These are phyloP conservation scores for Trochalopteron elliotii DNA, from an alignment of 2,113 vertebrate genomes.

Conservation along the genomic window DNA sequence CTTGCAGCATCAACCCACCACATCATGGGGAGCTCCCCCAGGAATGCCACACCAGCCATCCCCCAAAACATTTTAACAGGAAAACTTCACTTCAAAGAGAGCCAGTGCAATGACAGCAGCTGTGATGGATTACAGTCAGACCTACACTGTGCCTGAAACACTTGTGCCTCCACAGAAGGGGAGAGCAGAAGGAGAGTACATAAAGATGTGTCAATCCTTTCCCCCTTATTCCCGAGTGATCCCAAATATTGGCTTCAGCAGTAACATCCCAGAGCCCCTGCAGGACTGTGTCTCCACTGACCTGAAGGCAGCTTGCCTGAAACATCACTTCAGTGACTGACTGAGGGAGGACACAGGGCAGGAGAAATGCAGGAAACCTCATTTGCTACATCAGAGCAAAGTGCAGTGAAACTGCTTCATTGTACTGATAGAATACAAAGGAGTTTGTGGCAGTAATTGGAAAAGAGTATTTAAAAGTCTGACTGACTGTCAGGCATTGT, in stretches of 20 bases:
- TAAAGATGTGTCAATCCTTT: background rate
- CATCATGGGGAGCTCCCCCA: fast-evolving
- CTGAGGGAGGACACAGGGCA: background rate
- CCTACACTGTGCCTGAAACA: background rate
- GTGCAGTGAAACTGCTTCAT: background rate
- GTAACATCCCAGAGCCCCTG: background rate
- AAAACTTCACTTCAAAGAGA: background rate
- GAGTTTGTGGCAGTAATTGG: background rate
- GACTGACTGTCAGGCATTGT: slow-evolving; percentile 34
- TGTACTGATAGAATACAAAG: background rate
- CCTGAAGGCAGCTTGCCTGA: background rate
- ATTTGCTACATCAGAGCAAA: background rate
- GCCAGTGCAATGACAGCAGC: background rate
- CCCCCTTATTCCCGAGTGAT: background rate
- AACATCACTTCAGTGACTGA: background rate
- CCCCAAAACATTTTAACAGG: background rate
- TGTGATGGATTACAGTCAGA: background rate
- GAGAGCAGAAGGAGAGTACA: background rate
- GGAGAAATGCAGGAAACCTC: background rate
- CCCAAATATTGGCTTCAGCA: background rate
- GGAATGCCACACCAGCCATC: background rate
- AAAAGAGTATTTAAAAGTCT: slow-evolving; percentile 13
- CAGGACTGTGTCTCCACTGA: background rate
- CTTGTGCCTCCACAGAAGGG: background rate
- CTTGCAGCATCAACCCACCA: background rate